These are phyloP conservation scores for Drosophila longiperda DNA, from an alignment of 2,888 invertebrate species.

Conservation along the genomic window DNA sequence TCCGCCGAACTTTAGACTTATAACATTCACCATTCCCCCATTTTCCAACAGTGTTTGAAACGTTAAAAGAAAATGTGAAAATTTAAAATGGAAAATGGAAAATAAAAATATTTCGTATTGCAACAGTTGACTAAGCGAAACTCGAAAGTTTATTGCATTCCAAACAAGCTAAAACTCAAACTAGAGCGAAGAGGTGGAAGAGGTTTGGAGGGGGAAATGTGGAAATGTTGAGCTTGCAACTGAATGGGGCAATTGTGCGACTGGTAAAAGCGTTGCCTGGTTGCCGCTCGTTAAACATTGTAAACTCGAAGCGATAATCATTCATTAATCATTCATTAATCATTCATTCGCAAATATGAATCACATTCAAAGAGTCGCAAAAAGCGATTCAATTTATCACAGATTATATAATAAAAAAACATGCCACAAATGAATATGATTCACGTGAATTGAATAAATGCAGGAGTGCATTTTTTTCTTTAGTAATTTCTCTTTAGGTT, in stretches of 20 bases:
- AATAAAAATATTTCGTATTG: conserved; percentile 39
- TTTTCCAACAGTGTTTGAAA: background rate
- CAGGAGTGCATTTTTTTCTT: background rate
- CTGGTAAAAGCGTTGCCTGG: background rate
- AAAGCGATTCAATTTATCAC: conserved; percentile 27
- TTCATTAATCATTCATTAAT: conserved; percentile 69
- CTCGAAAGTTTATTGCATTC: conserved; percentile 72
- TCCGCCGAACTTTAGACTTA: background rate
- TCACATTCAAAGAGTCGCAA: conserved; percentile 46
- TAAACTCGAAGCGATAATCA: conserved; percentile 56
- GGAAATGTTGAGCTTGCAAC: background rate
- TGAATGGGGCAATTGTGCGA: conserved; percentile 13
- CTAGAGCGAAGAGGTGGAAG: background rate
- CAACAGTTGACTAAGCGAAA: conserved; percentile 27
- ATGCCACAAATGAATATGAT: conserved; percentile 1
- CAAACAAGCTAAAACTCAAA: conserved; percentile 41
- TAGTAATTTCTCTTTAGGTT: background rate
- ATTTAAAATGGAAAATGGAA: conserved; percentile 25
- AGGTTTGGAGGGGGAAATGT: background rate
- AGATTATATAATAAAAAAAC: background rate
- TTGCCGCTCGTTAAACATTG: conserved; percentile 25
- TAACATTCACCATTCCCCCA: background rate
- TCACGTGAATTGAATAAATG: conserved; percentile 15
- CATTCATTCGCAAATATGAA: conserved; percentile 60
- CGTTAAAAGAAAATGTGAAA: conserved; percentile 12